Conservation (phyloP, 2,113 vertebrate genomes). For the Alectura lathami region DNA sequence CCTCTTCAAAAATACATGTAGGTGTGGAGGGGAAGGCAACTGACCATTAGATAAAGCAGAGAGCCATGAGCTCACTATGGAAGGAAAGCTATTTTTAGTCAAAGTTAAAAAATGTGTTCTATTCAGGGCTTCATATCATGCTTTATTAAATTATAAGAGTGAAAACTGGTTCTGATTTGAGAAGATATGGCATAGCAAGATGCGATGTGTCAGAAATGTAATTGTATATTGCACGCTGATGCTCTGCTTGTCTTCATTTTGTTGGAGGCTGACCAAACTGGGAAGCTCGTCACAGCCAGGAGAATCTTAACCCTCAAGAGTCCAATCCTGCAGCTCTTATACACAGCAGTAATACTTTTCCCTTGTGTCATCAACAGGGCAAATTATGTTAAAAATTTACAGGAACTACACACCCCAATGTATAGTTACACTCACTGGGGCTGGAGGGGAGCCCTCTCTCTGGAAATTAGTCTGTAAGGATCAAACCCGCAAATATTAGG, state of each 20-base stretch:
- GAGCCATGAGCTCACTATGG: neutral
- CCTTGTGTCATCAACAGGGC: neutral
- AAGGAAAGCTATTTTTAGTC: conserved; percentile 7
- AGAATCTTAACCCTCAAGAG: conserved; percentile 17
- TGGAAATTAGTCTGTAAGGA: neutral
- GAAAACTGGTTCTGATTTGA: conserved; percentile 30
- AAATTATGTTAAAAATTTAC: neutral
- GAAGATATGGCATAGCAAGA: neutral
- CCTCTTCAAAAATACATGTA: neutral
- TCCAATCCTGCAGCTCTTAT: neutral
- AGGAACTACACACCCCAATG: neutral
- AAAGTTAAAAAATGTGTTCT: neutral
- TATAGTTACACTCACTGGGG: neutral
- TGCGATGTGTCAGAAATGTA: neutral
- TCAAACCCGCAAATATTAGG: neutral
- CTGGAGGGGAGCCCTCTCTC: neutral
- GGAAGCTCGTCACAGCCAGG: neutral
- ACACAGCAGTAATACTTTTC: neutral
- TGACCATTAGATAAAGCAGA: neutral
- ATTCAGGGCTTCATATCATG: neutral
- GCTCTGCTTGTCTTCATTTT: neutral
- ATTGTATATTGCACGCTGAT: neutral
- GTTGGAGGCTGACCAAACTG: neutral
- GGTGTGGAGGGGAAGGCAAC: neutral
- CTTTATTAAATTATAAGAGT: neutral